Conservation (phyloP, 2,113 vertebrate genomes). For the Bubo bubo region DNA sequence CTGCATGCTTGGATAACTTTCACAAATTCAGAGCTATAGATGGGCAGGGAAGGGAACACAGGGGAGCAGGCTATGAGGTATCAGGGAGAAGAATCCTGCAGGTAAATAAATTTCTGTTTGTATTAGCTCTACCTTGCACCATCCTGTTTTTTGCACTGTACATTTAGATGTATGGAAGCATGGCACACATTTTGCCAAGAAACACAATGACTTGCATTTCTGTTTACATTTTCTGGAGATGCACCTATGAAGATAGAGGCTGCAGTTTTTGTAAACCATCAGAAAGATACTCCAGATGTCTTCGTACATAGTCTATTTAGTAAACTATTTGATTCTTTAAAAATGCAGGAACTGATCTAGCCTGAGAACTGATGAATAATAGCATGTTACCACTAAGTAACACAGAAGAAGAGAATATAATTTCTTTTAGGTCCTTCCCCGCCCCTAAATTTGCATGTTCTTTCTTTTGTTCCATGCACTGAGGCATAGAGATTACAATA, state of each 20-base stretch:
- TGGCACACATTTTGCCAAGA: not conserved
- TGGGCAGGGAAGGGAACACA: not conserved
- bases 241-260: not conserved
- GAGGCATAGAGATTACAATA: not conserved
- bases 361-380: not conserved
- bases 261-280: not conserved
- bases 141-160: not conserved
- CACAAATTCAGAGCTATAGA: not conserved
- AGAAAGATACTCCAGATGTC: conserved; percentile 19
- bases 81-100: not conserved
- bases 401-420: not conserved
- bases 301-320: conserved; percentile 2
- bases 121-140: not conserved
- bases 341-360: not conserved
- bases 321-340: not conserved
- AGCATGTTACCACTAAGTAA: not conserved
- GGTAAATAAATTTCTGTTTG: not conserved
- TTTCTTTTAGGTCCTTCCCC: not conserved
- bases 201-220: not conserved
- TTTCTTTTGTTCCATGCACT: not conserved
- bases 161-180: not conserved
- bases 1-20: not conserved
- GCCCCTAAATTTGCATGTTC: not conserved
- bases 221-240: not conserved
- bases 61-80: not conserved